A percentile compares a stretch with the other conserved stretches of the same genome.
These are phyloP conservation scores for Dolichomitus sp. DNA, from an alignment of 2,888 invertebrate species.

Conservation along the genomic window DNA sequence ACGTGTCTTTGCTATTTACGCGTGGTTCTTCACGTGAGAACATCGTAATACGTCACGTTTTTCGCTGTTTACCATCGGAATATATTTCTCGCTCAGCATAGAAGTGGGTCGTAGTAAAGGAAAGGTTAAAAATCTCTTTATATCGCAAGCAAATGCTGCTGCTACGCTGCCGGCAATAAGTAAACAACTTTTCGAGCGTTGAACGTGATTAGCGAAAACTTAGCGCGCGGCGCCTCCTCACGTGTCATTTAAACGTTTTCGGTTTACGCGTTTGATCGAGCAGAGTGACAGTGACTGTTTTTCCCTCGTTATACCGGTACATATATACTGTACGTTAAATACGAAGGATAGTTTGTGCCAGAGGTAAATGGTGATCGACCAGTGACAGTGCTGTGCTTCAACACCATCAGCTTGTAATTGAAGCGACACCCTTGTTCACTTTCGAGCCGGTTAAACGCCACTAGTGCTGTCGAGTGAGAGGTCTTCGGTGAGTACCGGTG, in stretches of 20 bases:
- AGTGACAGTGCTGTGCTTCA: constrained; percentile 28
- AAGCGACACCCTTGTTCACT: constrained; percentile 4
- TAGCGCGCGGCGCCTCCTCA: constrained; percentile 23
- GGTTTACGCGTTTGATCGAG: constrained; percentile 1
- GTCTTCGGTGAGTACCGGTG: neutral
- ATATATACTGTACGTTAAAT: neutral
- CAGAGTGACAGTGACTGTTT: neutral
- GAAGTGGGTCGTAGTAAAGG: neutral
- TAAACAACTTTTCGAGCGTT: constrained; percentile 9
- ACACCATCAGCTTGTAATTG: neutral
- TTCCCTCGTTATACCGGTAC: neutral
- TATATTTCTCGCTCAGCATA: neutral
- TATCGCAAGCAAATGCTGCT: neutral
- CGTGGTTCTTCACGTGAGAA: neutral
- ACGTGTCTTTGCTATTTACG: constrained; percentile 5
- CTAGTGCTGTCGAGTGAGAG: neutral
- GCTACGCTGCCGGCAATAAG: neutral
- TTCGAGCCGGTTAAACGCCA: neutral
- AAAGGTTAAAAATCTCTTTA: neutral
- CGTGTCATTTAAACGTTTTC: constrained; percentile 18
- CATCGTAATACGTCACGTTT: neutral
- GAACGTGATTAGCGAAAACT: constrained; percentile 13
- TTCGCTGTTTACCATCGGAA: neutral
- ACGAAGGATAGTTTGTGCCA: neutral
- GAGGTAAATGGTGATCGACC: constrained; percentile 4